Evolutionary conservation across 2,888 invertebrate genomes (phyloP).

Genomic region (Chrysolina oricalcia): DNA sequence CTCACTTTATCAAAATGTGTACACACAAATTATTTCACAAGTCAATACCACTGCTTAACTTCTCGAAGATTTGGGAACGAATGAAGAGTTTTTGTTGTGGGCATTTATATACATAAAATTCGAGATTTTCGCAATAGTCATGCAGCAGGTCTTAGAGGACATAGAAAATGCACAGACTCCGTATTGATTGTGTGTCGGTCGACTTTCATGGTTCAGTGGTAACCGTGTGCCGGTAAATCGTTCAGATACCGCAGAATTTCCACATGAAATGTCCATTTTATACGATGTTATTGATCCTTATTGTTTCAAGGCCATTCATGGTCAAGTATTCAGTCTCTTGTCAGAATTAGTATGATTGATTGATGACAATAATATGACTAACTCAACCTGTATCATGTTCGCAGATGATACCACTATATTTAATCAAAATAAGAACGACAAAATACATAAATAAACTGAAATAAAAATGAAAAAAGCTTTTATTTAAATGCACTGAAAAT

Average conservation of each 20-base stretch:
- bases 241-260: constrained; percentile 38
- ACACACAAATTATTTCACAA: neutral
- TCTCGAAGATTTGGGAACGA: constrained; percentile 8
- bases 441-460: too few species aligned
- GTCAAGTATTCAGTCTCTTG: neutral
- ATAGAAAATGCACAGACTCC: constrained; percentile 35
- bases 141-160: constrained; percentile 39
- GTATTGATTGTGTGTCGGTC: constrained; percentile 39
- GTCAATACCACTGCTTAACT: neutral
- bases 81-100: constrained; percentile 15
- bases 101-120: constrained; percentile 36
- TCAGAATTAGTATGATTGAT: neutral
- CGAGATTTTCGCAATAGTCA: constrained; percentile 20
- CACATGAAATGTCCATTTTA: constrained; percentile 24
- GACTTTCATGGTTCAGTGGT: constrained; percentile 48
- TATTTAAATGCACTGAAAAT: too few species aligned
- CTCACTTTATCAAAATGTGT: neutral
- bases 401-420: too few species aligned
- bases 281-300: constrained; percentile 7
- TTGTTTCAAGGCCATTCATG: neutral
- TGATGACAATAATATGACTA: too few species aligned
- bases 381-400: too few species aligned
- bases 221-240: constrained; percentile 49
- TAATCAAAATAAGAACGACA: too few species aligned
- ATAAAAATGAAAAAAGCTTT: too few species aligned